phyloP scores from a whole-genome alignment of 2,113 vertebrate species.

The Elaphurus davidianus region DNA sequence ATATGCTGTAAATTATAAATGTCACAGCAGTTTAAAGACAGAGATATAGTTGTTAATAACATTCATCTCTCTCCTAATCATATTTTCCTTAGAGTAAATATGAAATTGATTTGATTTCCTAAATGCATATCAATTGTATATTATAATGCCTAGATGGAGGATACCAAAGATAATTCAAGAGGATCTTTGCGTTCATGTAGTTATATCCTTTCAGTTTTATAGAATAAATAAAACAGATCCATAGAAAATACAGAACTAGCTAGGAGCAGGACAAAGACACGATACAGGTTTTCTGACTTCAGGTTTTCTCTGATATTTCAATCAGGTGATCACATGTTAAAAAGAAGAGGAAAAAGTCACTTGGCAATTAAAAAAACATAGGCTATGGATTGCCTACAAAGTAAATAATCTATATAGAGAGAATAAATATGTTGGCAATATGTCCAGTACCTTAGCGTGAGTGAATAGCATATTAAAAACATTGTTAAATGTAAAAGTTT shows the following conservation, averaged over 20 bases:
- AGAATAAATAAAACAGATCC: not conserved
- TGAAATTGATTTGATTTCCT: not conserved
- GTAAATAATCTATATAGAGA: not conserved
- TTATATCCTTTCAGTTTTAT: not conserved
- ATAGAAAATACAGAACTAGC: not conserved
- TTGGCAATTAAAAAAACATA: not conserved
- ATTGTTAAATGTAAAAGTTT: not conserved
- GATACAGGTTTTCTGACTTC: not conserved
- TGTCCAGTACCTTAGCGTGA: not conserved
- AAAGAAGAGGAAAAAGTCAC: not conserved
- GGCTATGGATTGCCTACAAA: not conserved
- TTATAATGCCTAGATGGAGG: not conserved
- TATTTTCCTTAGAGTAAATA: not conserved
- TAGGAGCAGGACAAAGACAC: not conserved
- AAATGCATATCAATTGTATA: not conserved
- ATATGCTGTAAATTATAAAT: not conserved
- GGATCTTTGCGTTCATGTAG: not conserved
- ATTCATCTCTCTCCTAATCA: not conserved
- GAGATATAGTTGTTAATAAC: not conserved
- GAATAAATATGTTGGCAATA: not conserved
- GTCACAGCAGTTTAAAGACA: not conserved
- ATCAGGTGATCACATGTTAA: not conserved
- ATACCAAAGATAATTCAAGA: not conserved
- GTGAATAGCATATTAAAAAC: not conserved
- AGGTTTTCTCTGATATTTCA: not conserved